Percentiles rank a stretch among this genome's conserved stretches.
These are phyloP conservation scores for Epinephelus awoara DNA, from an alignment of 2,797 vertebrate genomes.

Conservation along the genomic window DNA sequence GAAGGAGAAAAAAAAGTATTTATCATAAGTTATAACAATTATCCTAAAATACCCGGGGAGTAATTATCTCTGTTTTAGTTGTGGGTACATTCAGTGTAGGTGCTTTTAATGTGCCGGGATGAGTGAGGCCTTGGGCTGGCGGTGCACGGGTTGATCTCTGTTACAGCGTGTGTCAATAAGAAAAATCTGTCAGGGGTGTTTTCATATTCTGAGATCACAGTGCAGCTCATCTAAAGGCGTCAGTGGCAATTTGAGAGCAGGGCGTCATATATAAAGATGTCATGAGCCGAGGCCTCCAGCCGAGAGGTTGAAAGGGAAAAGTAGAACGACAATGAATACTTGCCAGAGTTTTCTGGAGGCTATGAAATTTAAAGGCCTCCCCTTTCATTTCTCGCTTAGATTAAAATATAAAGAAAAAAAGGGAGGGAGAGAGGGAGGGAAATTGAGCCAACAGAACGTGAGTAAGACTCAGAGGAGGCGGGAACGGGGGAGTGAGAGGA, in stretches of 20 bases:
- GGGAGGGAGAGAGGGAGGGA: conserved; percentile 16
- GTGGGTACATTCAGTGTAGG: conserved; percentile 34
- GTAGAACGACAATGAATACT: conserved; percentile 85
- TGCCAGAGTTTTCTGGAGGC: conserved; percentile 87
- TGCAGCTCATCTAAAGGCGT: conserved; percentile 90
- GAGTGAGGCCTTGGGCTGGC: conserved; percentile 55
- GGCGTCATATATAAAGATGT: conserved; percentile 91
- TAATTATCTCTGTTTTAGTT: conserved; percentile 71
- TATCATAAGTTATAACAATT: conserved; percentile 77
- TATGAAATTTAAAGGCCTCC: conserved; percentile 88
- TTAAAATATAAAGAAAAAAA: conserved; percentile 79
- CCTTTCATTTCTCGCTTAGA: conserved; percentile 87
- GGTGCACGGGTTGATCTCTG: conserved; percentile 65
- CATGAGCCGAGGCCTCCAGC: conserved; percentile 86
- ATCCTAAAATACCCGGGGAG: conserved; percentile 68
- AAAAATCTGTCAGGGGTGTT: conserved; percentile 87
- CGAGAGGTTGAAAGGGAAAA: conserved; percentile 88
- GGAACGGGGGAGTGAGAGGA: conserved; percentile 17
- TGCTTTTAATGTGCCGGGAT: conserved; percentile 40
- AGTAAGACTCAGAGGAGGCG: conserved; percentile 19
- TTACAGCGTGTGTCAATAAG: conserved; percentile 85
- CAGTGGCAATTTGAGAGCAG: conserved; percentile 90
- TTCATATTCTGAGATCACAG: conserved; percentile 89
- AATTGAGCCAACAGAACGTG: conserved; percentile 56
- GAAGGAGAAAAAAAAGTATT: conserved; percentile 50